Base-by-base conservation (phyloP, 2,888 invertebrate genomes). In the Matsumyia berberina region DNA sequence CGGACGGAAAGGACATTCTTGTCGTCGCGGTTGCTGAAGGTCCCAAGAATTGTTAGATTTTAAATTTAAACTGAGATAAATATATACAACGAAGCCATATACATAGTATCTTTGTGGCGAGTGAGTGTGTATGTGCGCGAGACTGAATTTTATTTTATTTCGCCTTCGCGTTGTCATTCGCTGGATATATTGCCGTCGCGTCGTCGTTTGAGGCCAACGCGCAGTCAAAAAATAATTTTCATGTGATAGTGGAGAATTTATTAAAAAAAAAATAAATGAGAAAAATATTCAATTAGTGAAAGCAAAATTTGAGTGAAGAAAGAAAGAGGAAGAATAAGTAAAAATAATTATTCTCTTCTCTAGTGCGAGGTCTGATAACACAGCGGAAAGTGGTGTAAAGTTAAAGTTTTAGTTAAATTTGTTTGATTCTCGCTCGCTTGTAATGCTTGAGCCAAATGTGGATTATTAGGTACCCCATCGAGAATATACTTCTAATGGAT, bases 401-500 rank as follows among this genome's bases (percentile, higher is more conserved):
- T n/a, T n/a, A n/a, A n/a, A 66, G 37, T 66, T 53, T 39, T 51
- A 29, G 15, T 42, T 69, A 8, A n/a, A 44, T 15, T 9, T 9
- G 39, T 24, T 37, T 12, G 11, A 35, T 7, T 42, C 12, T 15
- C 46, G 7, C 3, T 35, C 19, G 33, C 15, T 51, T 19, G 17
- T 9, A 35, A 6, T 9, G 44, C 24, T 35, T 53, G 55, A 66
- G 58, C 78, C 70, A 62, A 69, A 80, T 85, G 85, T 85, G 85
- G 85, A 85, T 85, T 85, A 85, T 85, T 85, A 85, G 85, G 85
- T 85, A 85, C 85, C 85, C 80, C 85, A 60, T 57, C 67, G 77
- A 58, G 77, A 77, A 35, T 15, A 49, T 42, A 7, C 33, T 29
- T 58, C 24, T 51, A 39, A 83, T 80, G 80, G 83, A 85, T 64